Evolutionary conservation across 2,797 vertebrate species (phyloP), one percentile per base, ranked within the genome.

Genomic region (Acanthornis magna): DNA sequence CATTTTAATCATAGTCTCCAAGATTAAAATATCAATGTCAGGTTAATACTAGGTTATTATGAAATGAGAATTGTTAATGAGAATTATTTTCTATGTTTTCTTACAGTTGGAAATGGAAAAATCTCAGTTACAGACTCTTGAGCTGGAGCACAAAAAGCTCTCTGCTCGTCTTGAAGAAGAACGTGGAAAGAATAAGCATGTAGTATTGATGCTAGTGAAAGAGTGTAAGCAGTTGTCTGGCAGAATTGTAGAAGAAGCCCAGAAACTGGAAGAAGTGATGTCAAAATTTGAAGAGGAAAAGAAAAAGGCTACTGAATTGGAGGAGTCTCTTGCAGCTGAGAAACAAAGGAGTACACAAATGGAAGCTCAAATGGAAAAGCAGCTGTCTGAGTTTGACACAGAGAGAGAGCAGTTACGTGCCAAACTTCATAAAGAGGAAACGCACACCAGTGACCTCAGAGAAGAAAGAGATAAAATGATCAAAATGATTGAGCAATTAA

Each of bases 291-390:
- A 99, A 63, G 98, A 99, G 95, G 99, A 99, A 92, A 98, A 98
- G 91, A 98, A 98, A 82, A 97, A 98, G 91, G 97, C 98, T 4
- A 95, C 95, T 6, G 98, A 98, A 3, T 90, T 99, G 67, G 98
- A 99, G 95, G 98, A 99, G 71, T 98, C 98, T 65, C 98, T 99
- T 90, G 94, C 97, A 18, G 57, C 93, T 4, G 99, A 99, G 97
- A 98, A 98, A 61, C 98, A 98, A 76, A 98, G 95, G 17, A 98
- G 98, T 90, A 97, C 98, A 7, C 99, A 99, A 95, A 99, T 99
- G 99, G 99, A 99, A 97, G 99, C 99, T 53, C 98, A 99, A 96
- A 98, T 99, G 99, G 99, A 99, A 92, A 99, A 99, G 93, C 99
- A 99, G 93, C 98, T 99, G 95, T 99, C 99, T 0, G 99, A 99